phyloP scores from a whole-genome alignment of 2,797 vertebrate species.

The Paramormyrops hopkinsi region DNA sequence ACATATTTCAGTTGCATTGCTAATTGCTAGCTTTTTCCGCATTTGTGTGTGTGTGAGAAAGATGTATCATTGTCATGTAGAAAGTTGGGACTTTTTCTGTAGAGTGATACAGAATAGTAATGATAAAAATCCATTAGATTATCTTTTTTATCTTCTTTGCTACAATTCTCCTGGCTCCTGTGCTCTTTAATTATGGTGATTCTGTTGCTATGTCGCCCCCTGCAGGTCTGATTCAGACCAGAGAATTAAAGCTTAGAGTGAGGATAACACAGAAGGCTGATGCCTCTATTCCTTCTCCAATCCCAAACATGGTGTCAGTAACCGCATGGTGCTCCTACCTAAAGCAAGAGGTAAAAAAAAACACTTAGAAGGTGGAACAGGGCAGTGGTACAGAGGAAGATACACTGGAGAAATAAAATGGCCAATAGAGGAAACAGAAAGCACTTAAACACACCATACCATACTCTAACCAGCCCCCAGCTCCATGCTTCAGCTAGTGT shows the following conservation, averaged over 20 bases:
- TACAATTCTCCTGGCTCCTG: not conserved
- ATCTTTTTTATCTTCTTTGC: not conserved
- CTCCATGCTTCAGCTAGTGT: not conserved
- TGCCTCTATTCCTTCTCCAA: not conserved
- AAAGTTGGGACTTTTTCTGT: not conserved
- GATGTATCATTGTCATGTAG: not conserved
- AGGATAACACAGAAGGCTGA: not conserved
- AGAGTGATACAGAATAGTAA: not conserved
- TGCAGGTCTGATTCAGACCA: conserved; percentile 16
- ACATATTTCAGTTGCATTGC: not conserved
- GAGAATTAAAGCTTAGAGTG: not conserved
- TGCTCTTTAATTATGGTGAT: no score
- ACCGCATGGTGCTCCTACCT: not conserved
- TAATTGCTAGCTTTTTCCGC: not conserved
- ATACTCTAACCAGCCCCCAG: conserved; percentile 17
- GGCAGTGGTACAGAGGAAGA: not conserved
- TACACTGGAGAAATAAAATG: not conserved
- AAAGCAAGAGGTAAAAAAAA: not conserved
- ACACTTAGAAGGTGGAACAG: not conserved
- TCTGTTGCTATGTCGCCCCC: not conserved
- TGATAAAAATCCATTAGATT: not conserved
- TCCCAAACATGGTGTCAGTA: not conserved
- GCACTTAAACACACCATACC: not conserved
- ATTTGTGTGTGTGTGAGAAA: not conserved
- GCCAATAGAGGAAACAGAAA: not conserved